Evolutionary conservation across 2,888 invertebrate species (phyloP).

Genomic region (Polia nebulosa): DNA sequence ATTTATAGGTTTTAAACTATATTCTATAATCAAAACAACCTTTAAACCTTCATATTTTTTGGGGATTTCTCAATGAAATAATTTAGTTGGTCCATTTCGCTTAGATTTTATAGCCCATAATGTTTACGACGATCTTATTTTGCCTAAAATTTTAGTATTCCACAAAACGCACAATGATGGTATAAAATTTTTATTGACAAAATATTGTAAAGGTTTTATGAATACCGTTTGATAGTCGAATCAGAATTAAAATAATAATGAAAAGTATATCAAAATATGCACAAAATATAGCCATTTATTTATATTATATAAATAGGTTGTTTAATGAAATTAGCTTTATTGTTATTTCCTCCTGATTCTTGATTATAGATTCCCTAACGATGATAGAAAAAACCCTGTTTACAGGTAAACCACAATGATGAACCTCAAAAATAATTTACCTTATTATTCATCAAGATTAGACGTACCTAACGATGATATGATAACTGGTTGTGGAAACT

Average conservation of each 20-base stretch:
- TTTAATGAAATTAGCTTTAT: not conserved
- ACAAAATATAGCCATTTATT: not conserved
- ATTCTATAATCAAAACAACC: slow-evolving; percentile 34
- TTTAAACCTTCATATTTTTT: slow-evolving; percentile 23
- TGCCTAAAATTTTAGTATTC: slow-evolving; percentile 31
- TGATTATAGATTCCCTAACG: not conserved
- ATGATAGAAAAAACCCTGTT: slow-evolving; percentile 5
- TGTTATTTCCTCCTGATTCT: not conserved
- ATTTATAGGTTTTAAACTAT: slow-evolving; percentile 43
- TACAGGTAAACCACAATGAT: slow-evolving; percentile 9
- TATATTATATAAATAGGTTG: not conserved
- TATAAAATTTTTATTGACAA: slow-evolving; percentile 44
- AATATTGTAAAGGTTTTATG: slow-evolving; percentile 42
- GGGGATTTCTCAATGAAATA: slow-evolving; percentile 32
- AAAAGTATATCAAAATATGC: not conserved
- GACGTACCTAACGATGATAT: not conserved
- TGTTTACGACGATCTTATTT: slow-evolving; percentile 53
- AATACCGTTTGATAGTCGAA: slow-evolving; percentile 14
- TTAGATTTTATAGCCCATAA: slow-evolving; percentile 54
- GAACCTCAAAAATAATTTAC: slow-evolving; percentile 20
- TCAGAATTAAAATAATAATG: slow-evolving; percentile 18
- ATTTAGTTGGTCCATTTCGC: slow-evolving; percentile 41
- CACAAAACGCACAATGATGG: slow-evolving; percentile 24
- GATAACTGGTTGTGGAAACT: not conserved
- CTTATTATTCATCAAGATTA: slow-evolving; percentile 25